Conservation (phyloP, 1,140 invertebrate genomes). For the Mizuhopecten yessoensis region DNA sequence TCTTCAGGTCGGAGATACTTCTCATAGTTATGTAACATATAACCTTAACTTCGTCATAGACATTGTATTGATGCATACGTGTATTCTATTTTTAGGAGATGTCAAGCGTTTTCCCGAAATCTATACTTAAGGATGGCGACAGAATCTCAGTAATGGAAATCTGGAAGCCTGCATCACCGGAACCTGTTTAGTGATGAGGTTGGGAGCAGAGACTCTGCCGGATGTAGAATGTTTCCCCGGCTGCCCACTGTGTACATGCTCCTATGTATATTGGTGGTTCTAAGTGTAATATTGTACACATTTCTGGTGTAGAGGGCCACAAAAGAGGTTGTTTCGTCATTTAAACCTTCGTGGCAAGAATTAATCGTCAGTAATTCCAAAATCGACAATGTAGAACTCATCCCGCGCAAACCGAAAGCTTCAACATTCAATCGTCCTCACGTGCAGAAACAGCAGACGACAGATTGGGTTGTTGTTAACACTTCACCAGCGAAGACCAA, state of each 20-base stretch:
- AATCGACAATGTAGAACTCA: background rate
- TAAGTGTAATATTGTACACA: background rate
- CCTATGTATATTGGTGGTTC: background rate
- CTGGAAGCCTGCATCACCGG: background rate
- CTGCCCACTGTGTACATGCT: background rate
- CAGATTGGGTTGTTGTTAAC: constrained; percentile 11
- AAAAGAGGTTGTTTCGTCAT: background rate
- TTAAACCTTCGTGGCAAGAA: background rate
- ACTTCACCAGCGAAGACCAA: background rate
- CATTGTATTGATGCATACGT: background rate
- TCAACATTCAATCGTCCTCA: background rate
- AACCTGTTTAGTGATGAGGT: background rate
- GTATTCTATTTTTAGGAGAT: constrained; percentile 1
- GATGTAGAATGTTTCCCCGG: constrained; percentile 27
- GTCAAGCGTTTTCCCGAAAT: background rate
- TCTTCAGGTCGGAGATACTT: too few relatives aligned
- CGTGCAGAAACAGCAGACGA: constrained; percentile 4
- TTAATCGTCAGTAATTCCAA: background rate
- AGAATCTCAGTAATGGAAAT: background rate
- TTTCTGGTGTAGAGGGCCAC: background rate
- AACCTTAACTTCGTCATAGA: too few relatives aligned
- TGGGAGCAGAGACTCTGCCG: background rate
- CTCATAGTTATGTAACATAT: too few relatives aligned
- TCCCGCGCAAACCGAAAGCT: constrained; percentile 17
- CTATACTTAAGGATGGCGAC: background rate